Evolutionary conservation across 2,113 vertebrate species (phyloP), one percentile per base, ranked within the genome.

Genomic region (Pseudorasbora parva): DNA sequence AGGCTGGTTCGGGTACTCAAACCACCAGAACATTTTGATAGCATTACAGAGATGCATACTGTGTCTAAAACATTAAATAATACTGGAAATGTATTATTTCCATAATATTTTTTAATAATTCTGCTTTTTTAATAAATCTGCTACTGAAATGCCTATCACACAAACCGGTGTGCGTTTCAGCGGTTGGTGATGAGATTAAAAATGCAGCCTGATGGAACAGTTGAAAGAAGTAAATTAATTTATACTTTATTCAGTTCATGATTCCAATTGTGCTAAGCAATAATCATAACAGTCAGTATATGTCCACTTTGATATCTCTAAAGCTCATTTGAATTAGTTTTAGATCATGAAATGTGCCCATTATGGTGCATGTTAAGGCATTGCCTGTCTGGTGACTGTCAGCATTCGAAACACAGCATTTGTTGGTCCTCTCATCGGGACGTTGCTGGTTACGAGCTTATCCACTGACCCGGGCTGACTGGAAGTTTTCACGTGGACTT

Each of bases 391-490:
- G 49, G 4, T 27, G 25, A 56, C 74, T n/a, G n/a, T n/a, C 49
- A n/a, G 12, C 51, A 33, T 77, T 27, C 21, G 17, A 30, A 75
- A 33, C 17, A n/a, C 54, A 77, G 74, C 74, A 30, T 49, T 47
- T 64, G 23, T 43, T 79, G 37, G 15, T 64, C 59, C 15, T 62
- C 23, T 79, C 15, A 66, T 19, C 78, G 33, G 41, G 60, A 59
- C 9, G 8, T 21, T 56, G 49, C 7, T 76, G 51, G 41, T 79
- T 47, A 68, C 45, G 30, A 23, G 78, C 78, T 41, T 54, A n/a
- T 19, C 68, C 85, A 66, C 87, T 59, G 68, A 74, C 51, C 21
- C 5, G n/a, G 64, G 51, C 66, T 15, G 75, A 76, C 54, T 12
- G 59, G 78, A 77, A 17, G 19, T 64, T 45, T 51, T 83, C 23